These are phyloP conservation scores for Zootermopsis nevadensis DNA, from an alignment of 2,888 invertebrate species.

Conservation along the genomic window DNA sequence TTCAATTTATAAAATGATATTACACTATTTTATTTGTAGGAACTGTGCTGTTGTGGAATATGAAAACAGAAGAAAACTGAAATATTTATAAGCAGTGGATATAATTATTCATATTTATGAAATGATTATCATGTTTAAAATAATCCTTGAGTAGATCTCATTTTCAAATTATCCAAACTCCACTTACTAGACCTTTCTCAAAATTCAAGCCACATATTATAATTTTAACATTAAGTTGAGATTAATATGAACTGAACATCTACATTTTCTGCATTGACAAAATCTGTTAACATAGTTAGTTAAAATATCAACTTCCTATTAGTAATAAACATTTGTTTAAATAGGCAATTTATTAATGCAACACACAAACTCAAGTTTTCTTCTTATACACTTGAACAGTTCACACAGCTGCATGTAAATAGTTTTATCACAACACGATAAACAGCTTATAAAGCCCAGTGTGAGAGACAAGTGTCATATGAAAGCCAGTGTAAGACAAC, in stretches of 20 bases:
- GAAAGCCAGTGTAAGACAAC: not conserved
- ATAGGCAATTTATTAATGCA: not conserved
- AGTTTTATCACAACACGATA: conserved; percentile 1
- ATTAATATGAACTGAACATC: not conserved
- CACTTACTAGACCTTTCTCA: not conserved
- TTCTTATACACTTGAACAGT: not conserved
- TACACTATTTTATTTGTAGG: not conserved
- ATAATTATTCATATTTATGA: not conserved
- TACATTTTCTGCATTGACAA: not conserved
- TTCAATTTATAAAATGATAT: not conserved
- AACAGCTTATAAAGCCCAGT: not conserved
- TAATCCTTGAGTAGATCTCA: not conserved
- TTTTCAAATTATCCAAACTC: not conserved
- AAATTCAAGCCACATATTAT: not conserved
- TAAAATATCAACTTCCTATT: not conserved
- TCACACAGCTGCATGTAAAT: not conserved
- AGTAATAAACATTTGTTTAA: conserved; percentile 6
- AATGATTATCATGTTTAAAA: not conserved
- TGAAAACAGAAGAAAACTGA: not conserved
- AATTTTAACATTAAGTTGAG: not conserved
- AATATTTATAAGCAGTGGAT: not conserved
- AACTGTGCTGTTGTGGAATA: not conserved
- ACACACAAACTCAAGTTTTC: not conserved
- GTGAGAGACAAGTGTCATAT: not conserved
- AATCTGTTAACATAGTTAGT: not conserved